A percentile compares a stretch with the other conserved stretches of the same genome.
Conservation (phyloP, 1,140 invertebrate genomes). For the Cotesia chilonis region DNA sequence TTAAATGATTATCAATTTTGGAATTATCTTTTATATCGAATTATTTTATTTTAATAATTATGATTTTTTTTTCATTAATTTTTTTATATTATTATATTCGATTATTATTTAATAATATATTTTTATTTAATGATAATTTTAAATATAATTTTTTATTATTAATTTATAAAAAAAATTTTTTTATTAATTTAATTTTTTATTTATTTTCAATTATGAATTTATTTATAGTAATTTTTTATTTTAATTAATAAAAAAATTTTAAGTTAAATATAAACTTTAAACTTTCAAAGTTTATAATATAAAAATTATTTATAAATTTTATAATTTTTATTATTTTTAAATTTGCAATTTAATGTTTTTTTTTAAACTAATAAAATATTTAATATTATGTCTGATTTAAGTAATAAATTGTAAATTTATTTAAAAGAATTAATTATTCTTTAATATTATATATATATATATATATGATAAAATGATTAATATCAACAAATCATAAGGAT, state of each 20-base stretch:
- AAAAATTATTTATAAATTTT: conserved; percentile 37
- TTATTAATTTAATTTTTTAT: conserved; percentile 22
- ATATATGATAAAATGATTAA: conserved; percentile 66
- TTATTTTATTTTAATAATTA: conserved; percentile 20
- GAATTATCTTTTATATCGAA: conserved; percentile 23
- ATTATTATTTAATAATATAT: conserved; percentile 31
- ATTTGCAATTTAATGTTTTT: conserved; percentile 49
- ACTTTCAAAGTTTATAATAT: too few species aligned
- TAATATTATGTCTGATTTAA: too few species aligned
- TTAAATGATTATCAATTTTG: conserved; percentile 42
- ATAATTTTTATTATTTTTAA: conserved; percentile 50
- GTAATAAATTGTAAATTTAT: too few species aligned
- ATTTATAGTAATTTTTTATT: conserved; percentile 42
- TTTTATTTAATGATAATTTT: conserved; percentile 47
- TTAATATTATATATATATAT: too few species aligned
- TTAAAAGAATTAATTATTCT: too few species aligned
- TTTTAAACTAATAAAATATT: conserved; percentile 52
- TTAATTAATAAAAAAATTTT: conserved; percentile 38
- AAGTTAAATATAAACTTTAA: too few species aligned
- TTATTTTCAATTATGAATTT: conserved; percentile 19
- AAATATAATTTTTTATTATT: conserved; percentile 12
- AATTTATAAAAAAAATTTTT: conserved; percentile 10
- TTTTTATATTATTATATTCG: conserved; percentile 30
- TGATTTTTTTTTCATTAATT: conserved; percentile 33
- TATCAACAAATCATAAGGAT: conserved; percentile 80